These are phyloP conservation scores for Acrobasis suavella DNA, from an alignment of 2,888 invertebrate genomes.

Conservation along the genomic window DNA sequence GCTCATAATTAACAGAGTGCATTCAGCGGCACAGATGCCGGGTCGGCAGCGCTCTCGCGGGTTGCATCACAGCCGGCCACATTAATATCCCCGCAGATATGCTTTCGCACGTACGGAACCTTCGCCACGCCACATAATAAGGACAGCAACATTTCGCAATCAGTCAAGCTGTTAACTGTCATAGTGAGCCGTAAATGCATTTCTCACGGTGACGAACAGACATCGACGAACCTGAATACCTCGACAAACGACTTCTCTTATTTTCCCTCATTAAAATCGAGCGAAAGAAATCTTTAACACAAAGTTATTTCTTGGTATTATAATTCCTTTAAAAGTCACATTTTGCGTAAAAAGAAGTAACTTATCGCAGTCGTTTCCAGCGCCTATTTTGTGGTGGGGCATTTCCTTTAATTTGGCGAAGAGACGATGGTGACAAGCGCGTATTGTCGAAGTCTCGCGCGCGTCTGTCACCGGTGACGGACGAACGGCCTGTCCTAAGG, in stretches of 20 bases:
- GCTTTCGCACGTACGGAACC: constrained; percentile 43
- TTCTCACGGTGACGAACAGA: constrained; percentile 48
- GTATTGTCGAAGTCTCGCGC: constrained; percentile 49
- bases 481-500: constrained; percentile 56
- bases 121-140: constrained; percentile 40
- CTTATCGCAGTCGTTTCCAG: constrained; percentile 47
- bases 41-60: constrained; percentile 34
- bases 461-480: constrained; percentile 57
- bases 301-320: constrained; percentile 50
- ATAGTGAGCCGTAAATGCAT: constrained; percentile 47
- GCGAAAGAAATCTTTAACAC: constrained; percentile 46
- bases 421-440: constrained; percentile 61
- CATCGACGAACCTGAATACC: constrained; percentile 52
- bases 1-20: constrained; percentile 53
- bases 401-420: constrained; percentile 68
- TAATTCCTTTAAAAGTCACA: constrained; percentile 52
- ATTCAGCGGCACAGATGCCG: constrained; percentile 30
- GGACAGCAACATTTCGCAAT: constrained; percentile 49
- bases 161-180: constrained; percentile 51
- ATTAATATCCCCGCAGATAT: constrained; percentile 41
- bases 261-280: constrained; percentile 55
- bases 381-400: constrained; percentile 55
- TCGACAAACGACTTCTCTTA: constrained; percentile 53
- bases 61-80: constrained; percentile 44
- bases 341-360: constrained; percentile 47